Conservation (phyloP, 2,797 vertebrate genomes). For the Propithecus perrieri region DNA sequence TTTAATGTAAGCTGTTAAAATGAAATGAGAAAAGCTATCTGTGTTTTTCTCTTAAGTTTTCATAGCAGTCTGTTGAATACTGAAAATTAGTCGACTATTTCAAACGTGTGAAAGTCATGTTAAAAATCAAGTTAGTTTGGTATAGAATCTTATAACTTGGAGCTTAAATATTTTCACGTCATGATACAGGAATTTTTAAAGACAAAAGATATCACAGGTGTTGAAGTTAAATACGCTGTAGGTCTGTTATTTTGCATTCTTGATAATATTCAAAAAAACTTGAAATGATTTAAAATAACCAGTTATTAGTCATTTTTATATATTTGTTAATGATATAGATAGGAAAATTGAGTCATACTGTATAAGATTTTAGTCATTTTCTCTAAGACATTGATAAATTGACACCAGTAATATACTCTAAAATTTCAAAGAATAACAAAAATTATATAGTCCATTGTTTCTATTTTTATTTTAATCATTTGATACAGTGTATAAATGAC, state of each 20-base stretch:
- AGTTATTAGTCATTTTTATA: neutral
- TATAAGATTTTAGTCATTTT: neutral
- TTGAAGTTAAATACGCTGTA: neutral
- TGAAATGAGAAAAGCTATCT: neutral
- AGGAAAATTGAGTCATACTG: neutral
- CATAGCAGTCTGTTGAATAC: neutral
- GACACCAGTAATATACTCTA: neutral
- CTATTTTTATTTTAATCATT: neutral
- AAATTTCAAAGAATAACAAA: neutral
- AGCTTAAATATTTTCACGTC: neutral
- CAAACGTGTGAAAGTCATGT: neutral
- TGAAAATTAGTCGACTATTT: neutral
- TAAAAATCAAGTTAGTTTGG: neutral
- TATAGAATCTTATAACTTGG: neutral
- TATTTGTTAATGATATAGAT: neutral
- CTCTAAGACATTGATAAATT: neutral
- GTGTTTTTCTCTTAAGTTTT: constrained; percentile 7
- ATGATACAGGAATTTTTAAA: neutral
- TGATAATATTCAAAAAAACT: neutral
- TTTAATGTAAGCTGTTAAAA: constrained; percentile 1
- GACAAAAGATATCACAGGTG: neutral
- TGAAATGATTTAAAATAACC: neutral
- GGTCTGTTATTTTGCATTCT: neutral
- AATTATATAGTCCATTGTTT: neutral
- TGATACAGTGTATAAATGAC: neutral